A percentile compares a stretch with the other conserved stretches of the same genome.
phyloP scores from a whole-genome alignment of 1,140 invertebrate species.

The Tetranychus urticae region DNA sequence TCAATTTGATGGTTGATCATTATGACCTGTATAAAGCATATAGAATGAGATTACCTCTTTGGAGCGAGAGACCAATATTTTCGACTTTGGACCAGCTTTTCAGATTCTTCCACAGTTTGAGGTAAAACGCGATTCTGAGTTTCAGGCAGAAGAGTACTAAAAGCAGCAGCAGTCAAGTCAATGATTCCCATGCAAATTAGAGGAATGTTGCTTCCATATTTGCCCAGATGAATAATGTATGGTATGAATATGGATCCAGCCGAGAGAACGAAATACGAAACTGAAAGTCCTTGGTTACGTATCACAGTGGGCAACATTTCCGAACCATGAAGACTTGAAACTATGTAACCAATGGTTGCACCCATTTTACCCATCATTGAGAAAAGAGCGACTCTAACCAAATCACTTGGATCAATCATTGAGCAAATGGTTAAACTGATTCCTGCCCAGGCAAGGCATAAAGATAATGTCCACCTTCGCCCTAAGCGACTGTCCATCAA shows the following conservation, averaged over 20 bases:
- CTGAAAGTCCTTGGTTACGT: constrained; percentile 15
- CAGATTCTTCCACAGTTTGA: constrained; percentile 16
- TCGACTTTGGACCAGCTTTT: constrained; percentile 19
- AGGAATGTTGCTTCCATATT: constrained; percentile 16
- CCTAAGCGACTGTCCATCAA: constrained; percentile 16
- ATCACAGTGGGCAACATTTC: constrained; percentile 17
- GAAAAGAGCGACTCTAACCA: neutral
- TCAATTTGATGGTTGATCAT: too few species aligned
- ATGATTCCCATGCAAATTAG: constrained; percentile 17
- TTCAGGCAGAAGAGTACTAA: constrained; percentile 17
- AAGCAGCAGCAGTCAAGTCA: constrained; percentile 14
- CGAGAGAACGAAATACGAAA: constrained; percentile 21
- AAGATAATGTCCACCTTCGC: constrained; percentile 17
- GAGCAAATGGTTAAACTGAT: constrained; percentile 16
- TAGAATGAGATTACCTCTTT: neutral
- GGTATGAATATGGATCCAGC: constrained; percentile 25
- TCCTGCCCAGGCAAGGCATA: constrained; percentile 17
- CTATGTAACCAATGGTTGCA: constrained; percentile 10
- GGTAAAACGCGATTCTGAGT: constrained; percentile 16
- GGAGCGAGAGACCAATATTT: constrained; percentile 15
- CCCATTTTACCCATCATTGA: constrained; percentile 13
- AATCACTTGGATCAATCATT: constrained; percentile 11
- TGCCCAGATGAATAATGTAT: constrained; percentile 28
- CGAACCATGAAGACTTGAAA: constrained; percentile 13
- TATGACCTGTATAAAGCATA: too few species aligned